Evolutionary conservation across 2,888 invertebrate genomes (phyloP).

Genomic region (Hirtodrosophila trivittata): DNA sequence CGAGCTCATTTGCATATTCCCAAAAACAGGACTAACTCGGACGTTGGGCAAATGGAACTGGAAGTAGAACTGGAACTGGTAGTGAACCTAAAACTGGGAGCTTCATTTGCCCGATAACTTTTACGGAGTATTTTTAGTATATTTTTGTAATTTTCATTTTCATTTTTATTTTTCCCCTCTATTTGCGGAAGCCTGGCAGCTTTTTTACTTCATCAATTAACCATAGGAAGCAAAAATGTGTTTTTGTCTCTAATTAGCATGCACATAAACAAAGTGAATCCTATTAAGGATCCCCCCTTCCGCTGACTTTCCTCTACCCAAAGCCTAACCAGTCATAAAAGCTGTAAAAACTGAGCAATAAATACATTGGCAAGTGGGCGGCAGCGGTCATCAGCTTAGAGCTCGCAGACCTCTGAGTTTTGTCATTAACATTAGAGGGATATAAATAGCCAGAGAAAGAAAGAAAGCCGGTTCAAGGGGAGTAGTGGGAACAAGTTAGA

Average conservation of each 20-base stretch:
- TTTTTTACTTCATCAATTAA: conserved; percentile 78
- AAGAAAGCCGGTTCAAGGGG: not conserved
- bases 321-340: conserved; percentile 6
- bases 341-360: conserved; percentile 63
- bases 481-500: not conserved
- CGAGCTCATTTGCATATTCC: conserved; percentile 53
- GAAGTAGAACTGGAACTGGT: conserved; percentile 1
- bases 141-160: conserved; percentile 3
- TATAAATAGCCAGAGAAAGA: not conserved
- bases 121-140: conserved; percentile 47
- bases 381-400: conserved; percentile 39
- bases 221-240: conserved; percentile 74
- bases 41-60: not conserved
- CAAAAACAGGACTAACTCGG: conserved; percentile 9
- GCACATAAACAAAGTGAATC: conserved; percentile 77
- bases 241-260: conserved; percentile 77
- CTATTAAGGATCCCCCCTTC: conserved; percentile 63
- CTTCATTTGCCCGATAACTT: conserved; percentile 56
- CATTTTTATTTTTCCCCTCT: conserved; percentile 19
- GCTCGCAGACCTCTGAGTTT: conserved; percentile 27
- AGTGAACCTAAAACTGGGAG: conserved; percentile 29
- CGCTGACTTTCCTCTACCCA: too few relatives aligned
- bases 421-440: conserved; percentile 28
- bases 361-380: conserved; percentile 49
- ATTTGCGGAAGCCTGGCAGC: conserved; percentile 42